A percentile compares a stretch with the other conserved stretches of the same genome.
phyloP scores from a whole-genome alignment of 2,113 vertebrate genomes.

The Platanista minor region DNA sequence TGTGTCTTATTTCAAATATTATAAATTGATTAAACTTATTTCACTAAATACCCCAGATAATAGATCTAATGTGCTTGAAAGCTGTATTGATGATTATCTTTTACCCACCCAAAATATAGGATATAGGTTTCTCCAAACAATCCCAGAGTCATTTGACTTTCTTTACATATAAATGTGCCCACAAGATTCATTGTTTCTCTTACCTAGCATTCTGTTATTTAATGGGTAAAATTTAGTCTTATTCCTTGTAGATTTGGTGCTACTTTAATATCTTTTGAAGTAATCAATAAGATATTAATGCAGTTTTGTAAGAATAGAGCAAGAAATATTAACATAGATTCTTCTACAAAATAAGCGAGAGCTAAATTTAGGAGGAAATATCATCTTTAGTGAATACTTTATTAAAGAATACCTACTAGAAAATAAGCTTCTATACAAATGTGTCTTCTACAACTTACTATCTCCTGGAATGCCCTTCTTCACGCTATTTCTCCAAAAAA shows the following conservation, averaged over 20 bases:
- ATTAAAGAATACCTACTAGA: background rate
- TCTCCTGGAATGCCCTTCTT: background rate
- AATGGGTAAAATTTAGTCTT: background rate
- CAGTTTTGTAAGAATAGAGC: background rate
- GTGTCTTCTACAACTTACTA: background rate
- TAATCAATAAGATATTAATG: slow-evolving; percentile 5
- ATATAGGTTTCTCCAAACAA: background rate
- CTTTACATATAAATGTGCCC: background rate
- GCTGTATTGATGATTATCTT: background rate
- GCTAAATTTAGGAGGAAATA: background rate
- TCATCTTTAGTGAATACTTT: background rate
- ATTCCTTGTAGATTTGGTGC: background rate
- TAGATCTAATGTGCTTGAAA: background rate
- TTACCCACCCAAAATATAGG: background rate
- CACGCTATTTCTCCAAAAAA: background rate
- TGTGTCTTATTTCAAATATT: background rate
- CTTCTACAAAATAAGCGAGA: background rate
- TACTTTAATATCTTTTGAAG: background rate
- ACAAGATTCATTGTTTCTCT: background rate
- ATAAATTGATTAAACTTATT: background rate
- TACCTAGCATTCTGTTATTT: background rate
- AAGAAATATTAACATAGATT: background rate
- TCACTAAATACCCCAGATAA: background rate
- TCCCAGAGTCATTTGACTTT: background rate
- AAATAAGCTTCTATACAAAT: background rate